Conservation (phyloP, 2,113 vertebrate species). For the Ctenomys sociabilis region DNA sequence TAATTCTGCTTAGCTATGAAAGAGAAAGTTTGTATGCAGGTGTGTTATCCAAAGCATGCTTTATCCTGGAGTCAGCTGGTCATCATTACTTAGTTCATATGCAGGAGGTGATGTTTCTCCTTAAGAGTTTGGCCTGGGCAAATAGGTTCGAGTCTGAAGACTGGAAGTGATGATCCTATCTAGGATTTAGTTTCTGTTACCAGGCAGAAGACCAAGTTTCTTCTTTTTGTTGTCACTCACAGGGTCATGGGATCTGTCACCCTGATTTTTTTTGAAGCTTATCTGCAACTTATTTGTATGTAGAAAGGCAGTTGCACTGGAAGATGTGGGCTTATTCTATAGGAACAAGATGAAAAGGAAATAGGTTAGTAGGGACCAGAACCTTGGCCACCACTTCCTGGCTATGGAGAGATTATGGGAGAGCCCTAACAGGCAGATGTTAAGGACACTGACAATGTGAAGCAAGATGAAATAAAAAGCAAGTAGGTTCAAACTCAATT, state of each 20-base stretch:
- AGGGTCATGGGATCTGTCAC: background rate
- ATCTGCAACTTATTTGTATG: background rate
- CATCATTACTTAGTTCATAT: background rate
- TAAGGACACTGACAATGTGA: background rate
- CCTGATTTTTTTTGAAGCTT: slow-evolving; percentile 7
- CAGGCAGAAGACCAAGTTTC: background rate
- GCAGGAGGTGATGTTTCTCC: slow-evolving; percentile 11
- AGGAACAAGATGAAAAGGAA: slow-evolving; percentile 56
- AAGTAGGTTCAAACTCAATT: background rate
- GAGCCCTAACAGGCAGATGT: background rate
- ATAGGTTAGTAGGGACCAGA: slow-evolving; percentile 15
- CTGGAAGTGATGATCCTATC: background rate
- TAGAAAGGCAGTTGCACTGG: background rate
- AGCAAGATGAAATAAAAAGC: background rate
- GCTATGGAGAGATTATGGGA: background rate
- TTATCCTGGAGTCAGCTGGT: background rate
- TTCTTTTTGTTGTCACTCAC: background rate
- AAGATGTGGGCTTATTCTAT: slow-evolving; percentile 21
- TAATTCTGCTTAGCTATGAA: background rate
- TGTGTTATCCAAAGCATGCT: background rate
- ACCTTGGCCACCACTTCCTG: background rate
- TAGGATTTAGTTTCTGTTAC: background rate
- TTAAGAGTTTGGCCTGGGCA: background rate
- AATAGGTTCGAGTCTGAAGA: background rate
- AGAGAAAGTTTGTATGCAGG: background rate